Evolutionary conservation across 2,888 invertebrate genomes (phyloP).

Genomic region (Nomada ruficornis): DNA sequence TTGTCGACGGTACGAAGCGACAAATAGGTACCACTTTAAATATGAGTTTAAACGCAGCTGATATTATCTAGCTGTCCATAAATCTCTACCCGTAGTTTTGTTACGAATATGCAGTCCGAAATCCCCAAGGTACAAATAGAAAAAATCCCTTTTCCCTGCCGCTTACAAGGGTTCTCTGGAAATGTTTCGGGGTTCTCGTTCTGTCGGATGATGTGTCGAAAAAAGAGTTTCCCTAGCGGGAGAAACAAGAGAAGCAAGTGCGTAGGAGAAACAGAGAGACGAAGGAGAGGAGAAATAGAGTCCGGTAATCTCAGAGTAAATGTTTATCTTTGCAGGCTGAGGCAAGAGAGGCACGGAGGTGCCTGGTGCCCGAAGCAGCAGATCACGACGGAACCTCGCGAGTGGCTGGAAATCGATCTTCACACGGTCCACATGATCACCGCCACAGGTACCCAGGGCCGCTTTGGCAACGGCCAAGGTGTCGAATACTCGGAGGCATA

Average conservation of each 20-base stretch:
- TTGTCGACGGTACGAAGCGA: too few species aligned
- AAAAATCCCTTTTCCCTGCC: slow-evolving; percentile 9
- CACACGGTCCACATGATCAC: slow-evolving; percentile 92
- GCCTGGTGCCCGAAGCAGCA: slow-evolving; percentile 96
- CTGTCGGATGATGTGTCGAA: slow-evolving; percentile 15
- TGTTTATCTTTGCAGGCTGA: slow-evolving; percentile 87
- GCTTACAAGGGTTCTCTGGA: slow-evolving; percentile 12
- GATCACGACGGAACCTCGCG: slow-evolving; percentile 91
- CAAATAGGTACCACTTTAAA: neutral
- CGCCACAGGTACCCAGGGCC: slow-evolving; percentile 92
- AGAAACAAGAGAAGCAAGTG: neutral
- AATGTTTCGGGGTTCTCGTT: slow-evolving; percentile 36
- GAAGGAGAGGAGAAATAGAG: slow-evolving; percentile 59
- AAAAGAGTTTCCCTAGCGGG: slow-evolving; percentile 4
- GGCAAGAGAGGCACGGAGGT: slow-evolving; percentile 93
- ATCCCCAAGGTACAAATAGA: neutral
- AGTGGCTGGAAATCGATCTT: slow-evolving; percentile 93
- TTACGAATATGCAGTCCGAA: neutral
- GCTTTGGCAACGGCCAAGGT: slow-evolving; percentile 96
- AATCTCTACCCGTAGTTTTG: neutral
- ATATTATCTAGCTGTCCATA: neutral
- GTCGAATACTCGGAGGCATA: slow-evolving; percentile 94
- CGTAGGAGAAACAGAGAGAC: neutral
- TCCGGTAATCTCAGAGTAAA: slow-evolving; percentile 67
- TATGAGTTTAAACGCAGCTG: neutral